phyloP scores from a whole-genome alignment of 2,797 vertebrate species.

The Pseudochaenichthys georgianus region DNA sequence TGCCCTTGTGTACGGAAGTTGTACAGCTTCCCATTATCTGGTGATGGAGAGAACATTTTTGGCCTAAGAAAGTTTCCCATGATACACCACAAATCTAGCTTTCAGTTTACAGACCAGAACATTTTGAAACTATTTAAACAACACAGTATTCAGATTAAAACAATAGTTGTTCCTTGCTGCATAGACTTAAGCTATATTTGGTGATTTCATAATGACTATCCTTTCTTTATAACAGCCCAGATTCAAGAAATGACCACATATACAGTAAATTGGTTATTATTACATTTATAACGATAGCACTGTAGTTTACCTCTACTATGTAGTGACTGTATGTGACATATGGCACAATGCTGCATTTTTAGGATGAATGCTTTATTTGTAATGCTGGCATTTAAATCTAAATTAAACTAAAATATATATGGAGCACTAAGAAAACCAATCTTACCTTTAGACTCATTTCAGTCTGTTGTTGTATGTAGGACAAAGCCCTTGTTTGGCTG shows the following conservation, averaged over 20 bases:
- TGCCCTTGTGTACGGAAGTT: conserved; percentile 85
- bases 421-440: not conserved
- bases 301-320: conserved; percentile 31
- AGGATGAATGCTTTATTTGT: conserved; percentile 25
- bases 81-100: conserved; percentile 63
- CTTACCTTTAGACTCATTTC: not conserved
- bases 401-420: not conserved
- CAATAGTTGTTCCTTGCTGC: conserved; percentile 2
- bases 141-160: conserved; percentile 18
- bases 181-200: conserved; percentile 30
- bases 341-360: conserved; percentile 26
- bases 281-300: conserved; percentile 46
- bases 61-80: conserved; percentile 72
- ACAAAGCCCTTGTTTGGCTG: not conserved
- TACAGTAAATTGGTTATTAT: conserved; percentile 46
- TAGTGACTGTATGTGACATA: conserved; percentile 43
- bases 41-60: conserved; percentile 78
- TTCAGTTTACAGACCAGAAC: conserved; percentile 25
- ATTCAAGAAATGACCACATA: conserved; percentile 55
- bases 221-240: conserved; percentile 42
- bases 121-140: conserved; percentile 35
- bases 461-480: not conserved
- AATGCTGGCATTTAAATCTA: not conserved
- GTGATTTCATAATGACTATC: conserved; percentile 41
- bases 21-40: conserved; percentile 77